Evolutionary conservation across 1,140 invertebrate species (phyloP).

Genomic region (Papilio aristodemus): DNA sequence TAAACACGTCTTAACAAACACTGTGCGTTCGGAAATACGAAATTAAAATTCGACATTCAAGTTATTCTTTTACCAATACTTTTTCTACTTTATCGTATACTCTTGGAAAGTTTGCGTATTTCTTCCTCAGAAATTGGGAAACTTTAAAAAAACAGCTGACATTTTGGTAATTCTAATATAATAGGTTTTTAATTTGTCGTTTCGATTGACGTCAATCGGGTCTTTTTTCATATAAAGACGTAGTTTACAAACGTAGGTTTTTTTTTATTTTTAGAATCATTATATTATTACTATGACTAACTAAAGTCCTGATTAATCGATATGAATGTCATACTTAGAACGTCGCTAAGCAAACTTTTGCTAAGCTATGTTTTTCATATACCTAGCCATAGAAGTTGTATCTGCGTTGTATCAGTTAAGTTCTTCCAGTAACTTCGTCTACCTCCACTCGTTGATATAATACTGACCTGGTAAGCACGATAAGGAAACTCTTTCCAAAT

Average conservation of each 20-base stretch:
- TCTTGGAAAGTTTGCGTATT: not conserved
- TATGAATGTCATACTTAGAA: too few species aligned
- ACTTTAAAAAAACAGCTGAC: not conserved
- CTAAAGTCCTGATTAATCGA: too few species aligned
- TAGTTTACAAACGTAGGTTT: not conserved
- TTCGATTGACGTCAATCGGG: constrained; percentile 1
- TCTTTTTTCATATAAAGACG: not conserved
- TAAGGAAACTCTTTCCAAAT: constrained; percentile 43
- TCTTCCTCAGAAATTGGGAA: not conserved
- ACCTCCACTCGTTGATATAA: constrained; percentile 1
- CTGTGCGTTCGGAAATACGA: not conserved
- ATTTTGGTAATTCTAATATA: not conserved
- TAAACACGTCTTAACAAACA: too few species aligned
- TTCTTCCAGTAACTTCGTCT: not conserved
- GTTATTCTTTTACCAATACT: not conserved
- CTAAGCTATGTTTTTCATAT: too few species aligned
- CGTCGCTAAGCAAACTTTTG: too few species aligned
- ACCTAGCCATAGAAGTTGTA: too few species aligned
- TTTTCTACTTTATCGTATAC: not conserved
- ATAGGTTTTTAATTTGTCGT: constrained; percentile 15
- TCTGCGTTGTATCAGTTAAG: too few species aligned
- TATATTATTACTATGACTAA: too few species aligned
- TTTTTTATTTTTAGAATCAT: too few species aligned
- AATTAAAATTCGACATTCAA: constrained; percentile 3
- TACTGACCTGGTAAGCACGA: constrained; percentile 49